Percentiles rank a stretch among this genome's conserved stretches.
Evolutionary conservation across 1,140 invertebrate genomes (phyloP).

Genomic region (Brachionus sp.): DNA sequence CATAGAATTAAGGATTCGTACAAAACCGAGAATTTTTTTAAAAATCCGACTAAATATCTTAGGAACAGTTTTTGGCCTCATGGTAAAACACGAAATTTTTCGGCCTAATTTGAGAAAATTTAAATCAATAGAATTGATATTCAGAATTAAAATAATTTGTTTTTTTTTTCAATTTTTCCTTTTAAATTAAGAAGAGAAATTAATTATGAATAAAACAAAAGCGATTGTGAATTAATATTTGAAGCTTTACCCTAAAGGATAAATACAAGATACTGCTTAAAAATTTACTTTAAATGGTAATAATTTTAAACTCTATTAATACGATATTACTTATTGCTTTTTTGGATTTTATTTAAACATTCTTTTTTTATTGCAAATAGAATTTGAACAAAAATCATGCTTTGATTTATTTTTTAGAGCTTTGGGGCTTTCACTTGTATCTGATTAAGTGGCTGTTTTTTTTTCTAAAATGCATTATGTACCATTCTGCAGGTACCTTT

Average conservation of each 20-base stretch:
- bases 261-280: neutral
- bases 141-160: neutral
- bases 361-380: neutral
- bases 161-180: neutral
- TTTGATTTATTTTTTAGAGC: neutral
- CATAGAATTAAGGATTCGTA: neutral
- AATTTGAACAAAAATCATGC: neutral
- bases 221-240: neutral
- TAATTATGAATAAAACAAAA: neutral
- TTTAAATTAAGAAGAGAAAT: neutral
- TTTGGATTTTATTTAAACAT: neutral
- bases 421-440: neutral
- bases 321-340: neutral
- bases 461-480: neutral
- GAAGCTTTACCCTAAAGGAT: neutral
- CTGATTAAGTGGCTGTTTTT: neutral
- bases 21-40: neutral
- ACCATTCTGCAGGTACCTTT: neutral
- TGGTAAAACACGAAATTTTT: neutral
- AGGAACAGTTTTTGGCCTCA: neutral
- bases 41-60: neutral
- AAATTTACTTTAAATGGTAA: constrained; percentile 11
- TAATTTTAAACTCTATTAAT: neutral
- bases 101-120: neutral
- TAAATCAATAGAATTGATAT: neutral